Conservation (phyloP, 2,888 invertebrate genomes). For the Synanthedon vespiformis region DNA sequence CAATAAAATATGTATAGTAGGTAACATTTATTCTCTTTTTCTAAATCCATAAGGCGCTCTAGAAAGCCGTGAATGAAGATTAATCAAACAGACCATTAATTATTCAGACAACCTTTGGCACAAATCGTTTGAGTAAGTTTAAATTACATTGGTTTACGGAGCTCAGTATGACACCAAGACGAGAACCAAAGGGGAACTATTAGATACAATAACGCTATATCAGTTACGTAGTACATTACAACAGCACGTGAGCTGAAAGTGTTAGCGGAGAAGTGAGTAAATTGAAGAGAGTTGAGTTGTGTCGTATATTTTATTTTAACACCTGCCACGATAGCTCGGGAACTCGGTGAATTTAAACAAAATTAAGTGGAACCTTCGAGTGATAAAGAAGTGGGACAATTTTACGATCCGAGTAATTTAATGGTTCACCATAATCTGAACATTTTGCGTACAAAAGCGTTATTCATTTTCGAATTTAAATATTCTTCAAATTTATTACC, state of each 20-base stretch:
- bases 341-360: constrained; percentile 27
- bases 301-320: constrained; percentile 31
- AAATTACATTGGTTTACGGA: neutral
- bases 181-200: neutral
- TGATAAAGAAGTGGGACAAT: constrained; percentile 26
- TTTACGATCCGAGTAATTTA: constrained; percentile 33
- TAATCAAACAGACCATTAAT: neutral
- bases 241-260: constrained; percentile 39
- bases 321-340: constrained; percentile 25
- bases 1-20: too few relatives aligned
- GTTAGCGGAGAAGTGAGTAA: constrained; percentile 25
- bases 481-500: constrained; percentile 14
- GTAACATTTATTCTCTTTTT: too few relatives aligned
- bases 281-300: constrained; percentile 34
- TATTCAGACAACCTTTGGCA: neutral
- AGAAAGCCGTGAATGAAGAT: neutral
- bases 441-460: constrained; percentile 24
- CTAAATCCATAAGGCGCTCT: neutral
- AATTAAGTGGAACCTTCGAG: constrained; percentile 36
- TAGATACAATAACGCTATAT: constrained; percentile 15
- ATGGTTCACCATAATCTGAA: constrained; percentile 14
- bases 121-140: neutral
- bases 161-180: neutral
- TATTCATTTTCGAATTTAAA: constrained; percentile 16
- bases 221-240: constrained; percentile 34